Evolutionary conservation across 2,888 invertebrate genomes (phyloP).

Genomic region (Euspilapteryx auroguttella): DNA sequence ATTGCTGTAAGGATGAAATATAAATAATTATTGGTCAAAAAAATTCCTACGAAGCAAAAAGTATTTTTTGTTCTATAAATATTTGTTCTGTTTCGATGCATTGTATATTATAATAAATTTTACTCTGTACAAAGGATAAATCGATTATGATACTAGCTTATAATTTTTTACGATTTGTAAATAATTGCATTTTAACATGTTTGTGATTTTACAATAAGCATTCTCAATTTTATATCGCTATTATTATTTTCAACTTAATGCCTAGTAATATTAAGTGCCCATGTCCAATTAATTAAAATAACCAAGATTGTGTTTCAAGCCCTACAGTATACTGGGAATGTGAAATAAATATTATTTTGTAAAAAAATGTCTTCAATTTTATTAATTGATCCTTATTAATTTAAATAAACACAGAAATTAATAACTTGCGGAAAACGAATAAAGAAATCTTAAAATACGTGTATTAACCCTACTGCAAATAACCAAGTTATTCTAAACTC

Average conservation of each 20-base stretch:
- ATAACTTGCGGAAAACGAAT: constrained; percentile 4
- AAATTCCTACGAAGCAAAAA: neutral
- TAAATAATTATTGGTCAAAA: neutral
- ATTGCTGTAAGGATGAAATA: constrained; percentile 6
- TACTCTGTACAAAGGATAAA: constrained; percentile 1
- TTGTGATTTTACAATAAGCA: constrained; percentile 38
- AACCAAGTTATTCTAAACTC: too few species aligned
- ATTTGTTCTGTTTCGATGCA: constrained; percentile 3
- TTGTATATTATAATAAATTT: constrained; percentile 4
- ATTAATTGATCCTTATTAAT: constrained; percentile 7
- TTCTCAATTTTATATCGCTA: constrained; percentile 10
- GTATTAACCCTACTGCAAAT: too few species aligned
- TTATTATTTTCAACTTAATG: constrained; percentile 12
- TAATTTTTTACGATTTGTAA: constrained; percentile 27
- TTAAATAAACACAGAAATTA: neutral
- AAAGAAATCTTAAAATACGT: too few species aligned
- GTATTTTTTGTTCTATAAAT: neutral
- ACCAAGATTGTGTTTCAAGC: constrained; percentile 43
- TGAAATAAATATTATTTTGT: constrained; percentile 12
- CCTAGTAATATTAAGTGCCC: constrained; percentile 29
- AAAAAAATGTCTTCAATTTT: constrained; percentile 5
- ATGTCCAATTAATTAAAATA: constrained; percentile 28
- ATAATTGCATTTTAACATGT: constrained; percentile 47
- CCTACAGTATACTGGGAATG: constrained; percentile 17
- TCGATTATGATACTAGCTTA: constrained; percentile 7